Conservation (phyloP, 2,888 invertebrate genomes). For the Brenthis daphne region DNA sequence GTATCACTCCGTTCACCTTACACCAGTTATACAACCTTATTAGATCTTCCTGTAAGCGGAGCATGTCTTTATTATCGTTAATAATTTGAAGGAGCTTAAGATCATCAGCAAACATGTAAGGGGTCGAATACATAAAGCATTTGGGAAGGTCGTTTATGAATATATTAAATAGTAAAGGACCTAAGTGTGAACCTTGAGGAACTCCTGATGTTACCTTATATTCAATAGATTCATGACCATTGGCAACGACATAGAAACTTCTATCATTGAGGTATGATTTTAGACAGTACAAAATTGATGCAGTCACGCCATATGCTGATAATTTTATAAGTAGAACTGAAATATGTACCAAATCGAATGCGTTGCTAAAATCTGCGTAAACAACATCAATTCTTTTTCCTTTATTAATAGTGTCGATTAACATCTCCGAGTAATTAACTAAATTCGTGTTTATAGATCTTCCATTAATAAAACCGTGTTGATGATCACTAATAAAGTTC, state of each 20-base stretch:
- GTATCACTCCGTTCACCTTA: too few species aligned
- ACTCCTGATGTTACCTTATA: neutral
- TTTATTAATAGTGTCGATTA: neutral
- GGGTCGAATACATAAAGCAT: neutral
- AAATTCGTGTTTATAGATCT: neutral
- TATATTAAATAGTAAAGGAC: neutral
- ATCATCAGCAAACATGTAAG: too few species aligned
- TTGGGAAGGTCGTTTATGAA: constrained; percentile 1
- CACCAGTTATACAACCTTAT: too few species aligned
- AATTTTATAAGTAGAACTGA: neutral
- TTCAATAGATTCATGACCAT: constrained; percentile 7
- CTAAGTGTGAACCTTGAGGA: neutral
- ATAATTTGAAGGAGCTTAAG: too few species aligned
- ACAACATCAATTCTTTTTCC: neutral
- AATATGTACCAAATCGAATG: constrained; percentile 4
- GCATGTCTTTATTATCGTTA: too few species aligned
- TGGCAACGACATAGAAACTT: neutral
- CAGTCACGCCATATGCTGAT: constrained; percentile 5
- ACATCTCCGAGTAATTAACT: neutral
- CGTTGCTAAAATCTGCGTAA: neutral
- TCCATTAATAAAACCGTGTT: constrained; percentile 7
- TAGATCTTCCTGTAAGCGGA: too few species aligned
- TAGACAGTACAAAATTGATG: neutral
- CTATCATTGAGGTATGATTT: constrained; percentile 8
- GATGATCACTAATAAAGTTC: neutral